Conservation (phyloP, 2,797 vertebrate genomes). For the Micropoecilia bifurca region DNA sequence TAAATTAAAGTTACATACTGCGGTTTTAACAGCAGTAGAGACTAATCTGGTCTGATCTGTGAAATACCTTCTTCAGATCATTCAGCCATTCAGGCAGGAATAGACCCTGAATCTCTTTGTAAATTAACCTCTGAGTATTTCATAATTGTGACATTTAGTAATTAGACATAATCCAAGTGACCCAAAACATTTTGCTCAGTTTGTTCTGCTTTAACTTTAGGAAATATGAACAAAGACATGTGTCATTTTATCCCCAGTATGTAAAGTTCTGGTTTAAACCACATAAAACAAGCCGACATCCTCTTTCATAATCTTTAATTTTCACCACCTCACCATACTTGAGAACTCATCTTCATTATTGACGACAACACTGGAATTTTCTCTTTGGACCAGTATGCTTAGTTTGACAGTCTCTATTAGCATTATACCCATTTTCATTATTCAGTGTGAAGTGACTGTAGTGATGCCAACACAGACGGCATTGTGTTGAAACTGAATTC, state of each 20-base stretch:
- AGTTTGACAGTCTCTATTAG: constrained; percentile 49
- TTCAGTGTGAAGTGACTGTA: constrained; percentile 61
- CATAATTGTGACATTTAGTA: no score
- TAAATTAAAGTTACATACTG: no score
- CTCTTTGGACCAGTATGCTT: constrained; percentile 40
- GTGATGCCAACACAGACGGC: constrained; percentile 61
- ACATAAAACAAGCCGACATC: neutral
- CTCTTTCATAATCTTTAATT: constrained; percentile 27
- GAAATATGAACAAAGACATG: no score
- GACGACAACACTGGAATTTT: constrained; percentile 54
- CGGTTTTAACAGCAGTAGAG: no score
- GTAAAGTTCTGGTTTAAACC: neutral
- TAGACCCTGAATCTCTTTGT: no score
- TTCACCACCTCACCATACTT: constrained; percentile 29
- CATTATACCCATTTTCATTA: constrained; percentile 59
- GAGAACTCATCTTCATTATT: constrained; percentile 52
- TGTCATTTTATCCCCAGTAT: neutral
- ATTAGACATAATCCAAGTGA: no score
- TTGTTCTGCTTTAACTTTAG: no score
- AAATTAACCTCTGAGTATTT: no score
- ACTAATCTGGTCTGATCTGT: no score
- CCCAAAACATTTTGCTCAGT: no score
- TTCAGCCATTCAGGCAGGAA: no score
- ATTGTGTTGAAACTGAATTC: constrained; percentile 61
- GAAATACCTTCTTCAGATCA: no score